phyloP scores from a whole-genome alignment of 2,113 vertebrate species.

The Calidris pygmaea region DNA sequence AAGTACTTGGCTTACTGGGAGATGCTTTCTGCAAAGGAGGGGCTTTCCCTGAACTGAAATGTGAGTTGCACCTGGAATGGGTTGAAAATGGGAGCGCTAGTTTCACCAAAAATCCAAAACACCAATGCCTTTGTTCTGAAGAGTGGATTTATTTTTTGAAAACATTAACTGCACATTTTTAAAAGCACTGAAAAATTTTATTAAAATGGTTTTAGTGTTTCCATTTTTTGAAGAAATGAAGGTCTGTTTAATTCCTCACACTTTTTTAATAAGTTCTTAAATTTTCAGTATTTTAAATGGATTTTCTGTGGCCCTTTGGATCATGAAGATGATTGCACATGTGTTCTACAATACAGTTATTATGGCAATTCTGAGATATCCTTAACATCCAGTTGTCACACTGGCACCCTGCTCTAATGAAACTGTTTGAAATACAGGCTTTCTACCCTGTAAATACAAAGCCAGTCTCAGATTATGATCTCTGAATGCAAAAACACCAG shows the following conservation, averaged over 20 bases:
- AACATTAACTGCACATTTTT: neutral
- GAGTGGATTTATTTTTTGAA: neutral
- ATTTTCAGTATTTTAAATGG: neutral
- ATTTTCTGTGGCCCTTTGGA: neutral
- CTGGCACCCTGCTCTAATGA: neutral
- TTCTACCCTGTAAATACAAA: neutral
- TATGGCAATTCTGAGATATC: neutral
- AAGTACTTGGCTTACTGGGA: neutral
- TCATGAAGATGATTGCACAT: neutral
- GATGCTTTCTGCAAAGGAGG: neutral
- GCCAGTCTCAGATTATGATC: neutral
- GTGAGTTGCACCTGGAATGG: neutral
- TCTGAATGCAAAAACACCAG: neutral
- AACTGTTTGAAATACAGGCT: neutral
- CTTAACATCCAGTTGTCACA: neutral
- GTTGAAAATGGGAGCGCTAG: neutral
- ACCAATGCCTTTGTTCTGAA: neutral
- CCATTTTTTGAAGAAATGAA: neutral
- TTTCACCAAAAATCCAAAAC: neutral
- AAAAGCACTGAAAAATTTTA: neutral
- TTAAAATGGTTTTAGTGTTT: neutral
- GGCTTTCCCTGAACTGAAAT: neutral
- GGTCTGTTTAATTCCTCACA: neutral
- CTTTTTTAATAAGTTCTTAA: neutral
- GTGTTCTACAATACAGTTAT: neutral